Evolutionary conservation across 2,888 invertebrate species (phyloP).

Genomic region (Drosophila acutilabella): DNA sequence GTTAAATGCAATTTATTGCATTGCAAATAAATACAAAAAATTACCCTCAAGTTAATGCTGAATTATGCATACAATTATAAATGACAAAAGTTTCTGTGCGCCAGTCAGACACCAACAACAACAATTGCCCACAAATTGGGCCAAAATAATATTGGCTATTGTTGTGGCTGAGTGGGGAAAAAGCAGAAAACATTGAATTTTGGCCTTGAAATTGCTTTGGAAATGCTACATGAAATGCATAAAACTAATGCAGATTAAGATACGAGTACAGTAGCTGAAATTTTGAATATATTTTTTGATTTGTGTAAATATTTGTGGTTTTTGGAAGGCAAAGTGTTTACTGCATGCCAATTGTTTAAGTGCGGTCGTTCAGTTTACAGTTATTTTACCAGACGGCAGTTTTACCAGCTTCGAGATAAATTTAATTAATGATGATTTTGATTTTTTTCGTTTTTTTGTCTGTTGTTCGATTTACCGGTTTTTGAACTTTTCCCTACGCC

Average conservation of each 20-base stretch:
- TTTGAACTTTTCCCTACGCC: slow-evolving; percentile 70
- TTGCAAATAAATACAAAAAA: slow-evolving; percentile 70
- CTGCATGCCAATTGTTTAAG: slow-evolving; percentile 41
- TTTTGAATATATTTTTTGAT: slow-evolving; percentile 32
- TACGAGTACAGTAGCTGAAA: not conserved
- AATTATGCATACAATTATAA: slow-evolving; percentile 63
- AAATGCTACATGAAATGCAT: slow-evolving; percentile 75
- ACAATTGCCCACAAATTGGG: slow-evolving; percentile 64
- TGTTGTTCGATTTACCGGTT: slow-evolving; percentile 68
- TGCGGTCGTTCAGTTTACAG: slow-evolving; percentile 48
- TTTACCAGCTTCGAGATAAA: slow-evolving; percentile 53
- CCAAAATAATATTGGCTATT: slow-evolving; percentile 53
- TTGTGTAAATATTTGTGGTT: slow-evolving; percentile 32
- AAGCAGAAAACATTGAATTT: not conserved
- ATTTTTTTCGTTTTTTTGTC: slow-evolving; percentile 42
- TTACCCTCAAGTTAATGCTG: slow-evolving; percentile 55
- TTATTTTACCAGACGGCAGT: slow-evolving; percentile 40
- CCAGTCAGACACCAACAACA: slow-evolving; percentile 17
- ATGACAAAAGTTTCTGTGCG: slow-evolving; percentile 11
- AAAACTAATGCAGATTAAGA: slow-evolving; percentile 52
- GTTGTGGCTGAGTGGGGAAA: slow-evolving; percentile 1
- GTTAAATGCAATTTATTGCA: slow-evolving; percentile 67
- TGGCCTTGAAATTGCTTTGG: slow-evolving; percentile 67
- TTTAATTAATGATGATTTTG: slow-evolving; percentile 66
- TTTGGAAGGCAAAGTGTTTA: not conserved